Evolutionary conservation across 2,797 vertebrate genomes (phyloP).

Genomic region (Coracias cyanogaster): DNA sequence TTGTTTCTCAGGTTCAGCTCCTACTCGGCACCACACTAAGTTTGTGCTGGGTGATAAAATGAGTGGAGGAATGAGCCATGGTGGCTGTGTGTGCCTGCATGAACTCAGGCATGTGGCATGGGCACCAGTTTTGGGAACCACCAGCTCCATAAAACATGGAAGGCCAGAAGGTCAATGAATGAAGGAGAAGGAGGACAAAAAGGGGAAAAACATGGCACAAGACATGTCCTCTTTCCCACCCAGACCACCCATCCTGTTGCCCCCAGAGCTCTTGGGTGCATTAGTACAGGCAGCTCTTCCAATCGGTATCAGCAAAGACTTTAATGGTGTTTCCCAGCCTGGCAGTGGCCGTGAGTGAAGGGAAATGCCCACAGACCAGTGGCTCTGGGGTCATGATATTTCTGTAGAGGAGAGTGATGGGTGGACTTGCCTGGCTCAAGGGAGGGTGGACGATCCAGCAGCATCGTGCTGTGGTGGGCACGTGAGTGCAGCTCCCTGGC

Average conservation of each 20-base stretch:
- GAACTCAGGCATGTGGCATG: rapidly evolving
- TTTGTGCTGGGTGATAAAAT: rapidly evolving
- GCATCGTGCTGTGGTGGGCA: background rate
- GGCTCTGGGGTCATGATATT: background rate
- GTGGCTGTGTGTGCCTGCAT: background rate
- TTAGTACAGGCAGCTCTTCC: background rate
- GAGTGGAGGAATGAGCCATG: rapidly evolving
- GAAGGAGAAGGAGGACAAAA: background rate
- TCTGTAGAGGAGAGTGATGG: background rate
- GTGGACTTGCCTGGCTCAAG: background rate
- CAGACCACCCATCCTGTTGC: background rate
- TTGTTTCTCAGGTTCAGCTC: background rate
- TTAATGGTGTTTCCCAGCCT: background rate
- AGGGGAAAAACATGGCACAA: rapidly evolving
- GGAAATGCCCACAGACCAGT: background rate
- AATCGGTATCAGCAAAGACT: rapidly evolving
- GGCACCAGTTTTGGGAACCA: background rate
- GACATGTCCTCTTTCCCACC: background rate
- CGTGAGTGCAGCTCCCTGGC: rapidly evolving
- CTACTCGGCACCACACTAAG: background rate
- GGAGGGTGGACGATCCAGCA: background rate
- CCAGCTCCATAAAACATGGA: rapidly evolving
- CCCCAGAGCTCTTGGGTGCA: rapidly evolving
- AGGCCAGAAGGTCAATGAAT: background rate
- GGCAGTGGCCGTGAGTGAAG: rapidly evolving